Evolutionary conservation across 2,797 vertebrate genomes (phyloP), one percentile per base, ranked within the genome.

Genomic region (Chiroxiphia lanceolata): DNA sequence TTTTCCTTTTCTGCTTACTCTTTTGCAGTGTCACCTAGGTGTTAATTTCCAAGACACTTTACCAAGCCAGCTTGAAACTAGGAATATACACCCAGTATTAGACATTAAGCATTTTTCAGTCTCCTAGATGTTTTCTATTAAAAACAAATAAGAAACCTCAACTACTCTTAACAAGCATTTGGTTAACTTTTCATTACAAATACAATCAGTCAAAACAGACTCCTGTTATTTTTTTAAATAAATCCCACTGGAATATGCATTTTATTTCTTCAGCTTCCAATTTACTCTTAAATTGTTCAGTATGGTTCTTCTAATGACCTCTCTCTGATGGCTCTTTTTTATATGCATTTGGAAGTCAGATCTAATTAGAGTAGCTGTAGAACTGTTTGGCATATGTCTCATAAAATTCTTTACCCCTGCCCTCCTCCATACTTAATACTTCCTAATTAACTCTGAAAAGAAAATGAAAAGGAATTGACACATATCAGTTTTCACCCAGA

Each of bases 371-470:
- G 71, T 72, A 83, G 53, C 78, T 95, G 42, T 63, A 94, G 44
- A 95, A 89, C 34, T 89, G 20, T 83, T 94, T 78, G 96, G 81
- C 85, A 90, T 80, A 89, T 57, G 56, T 89, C 80, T 96, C 56
- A 60, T 33, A 89, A 93, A 95, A 95, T 83, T 90, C 80, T 93
- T 93, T 92, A 90, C 80, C 76, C 31, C 51, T 94, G 47, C 47
- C 38, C 81, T 96, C 45, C 36, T 93, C 38, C 70, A 61, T 84
- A 85, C 64, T 87, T 95, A 95, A 90, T 95, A 77, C 9, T 76
- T 91, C 80, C 90, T 95, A 97, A 95, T 97, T 97, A 97, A 94
- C 40, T 93, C 59, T 64, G 76, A 83, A 93, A 94, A 85, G 13
- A 83, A 96, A 96, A 88, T 57, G 26, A 83, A 92, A 96, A 95